These are phyloP conservation scores for Heliconius eleuchia DNA, from an alignment of 1,140 invertebrate genomes.

Conservation along the genomic window DNA sequence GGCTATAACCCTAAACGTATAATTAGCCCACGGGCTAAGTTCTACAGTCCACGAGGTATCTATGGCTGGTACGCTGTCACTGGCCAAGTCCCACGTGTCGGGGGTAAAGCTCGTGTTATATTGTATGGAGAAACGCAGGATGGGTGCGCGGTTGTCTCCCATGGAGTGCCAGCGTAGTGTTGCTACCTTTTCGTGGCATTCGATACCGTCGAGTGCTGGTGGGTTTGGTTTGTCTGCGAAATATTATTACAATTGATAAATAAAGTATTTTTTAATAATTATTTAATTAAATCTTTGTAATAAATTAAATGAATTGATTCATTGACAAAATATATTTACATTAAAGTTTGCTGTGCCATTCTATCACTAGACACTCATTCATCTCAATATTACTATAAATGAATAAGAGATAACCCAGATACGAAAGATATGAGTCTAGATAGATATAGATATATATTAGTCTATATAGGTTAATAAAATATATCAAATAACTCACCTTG, in stretches of 20 bases:
- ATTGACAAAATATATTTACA: too few species aligned
- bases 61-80: slow-evolving; percentile 89
- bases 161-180: slow-evolving; percentile 91
- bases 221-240: slow-evolving; percentile 94
- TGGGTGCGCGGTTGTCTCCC: slow-evolving; percentile 97
- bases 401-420: too few species aligned
- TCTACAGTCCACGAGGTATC: slow-evolving; percentile 88
- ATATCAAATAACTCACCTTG: slow-evolving; percentile 83
- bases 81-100: slow-evolving; percentile 93
- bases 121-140: slow-evolving; percentile 95
- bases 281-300: too few species aligned
- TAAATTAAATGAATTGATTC: too few species aligned
- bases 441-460: too few species aligned
- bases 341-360: too few species aligned
- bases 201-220: slow-evolving; percentile 86
- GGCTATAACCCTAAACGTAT: slow-evolving; percentile 97
- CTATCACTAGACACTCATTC: too few species aligned
- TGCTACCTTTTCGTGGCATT: slow-evolving; percentile 87
- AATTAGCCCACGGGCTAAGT: slow-evolving; percentile 96
- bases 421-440: too few species aligned
- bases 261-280: too few species aligned
- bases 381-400: too few species aligned
- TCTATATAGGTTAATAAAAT: too few species aligned
- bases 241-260: background rate
- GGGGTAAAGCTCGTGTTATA: slow-evolving; percentile 97